Base-by-base conservation (phyloP, 2,113 vertebrate genomes). In the Sceloporus tristichus region DNA sequence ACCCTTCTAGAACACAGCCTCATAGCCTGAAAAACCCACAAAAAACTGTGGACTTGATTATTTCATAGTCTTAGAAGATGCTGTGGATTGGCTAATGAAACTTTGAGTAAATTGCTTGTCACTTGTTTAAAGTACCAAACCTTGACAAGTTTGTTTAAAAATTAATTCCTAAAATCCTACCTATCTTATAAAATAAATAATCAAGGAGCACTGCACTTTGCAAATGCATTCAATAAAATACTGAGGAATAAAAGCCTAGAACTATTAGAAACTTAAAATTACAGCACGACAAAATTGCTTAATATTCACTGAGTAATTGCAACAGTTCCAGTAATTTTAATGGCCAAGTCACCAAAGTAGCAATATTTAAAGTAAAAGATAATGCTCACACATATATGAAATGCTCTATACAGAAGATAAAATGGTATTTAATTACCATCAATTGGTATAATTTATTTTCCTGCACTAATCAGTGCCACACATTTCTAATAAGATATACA, bases 381-480 rank as follows among this genome's bases (percentile, higher is more conserved):
- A 83, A 85, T 74, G 54, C 78, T 86, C 62, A 90, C 90, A 94
- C 93, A 94, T 93, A 93, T 53, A 84, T 71, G 29, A 91, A 94
- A 91, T 88, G 4, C 42, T 91, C 42, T 89, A 83, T 89, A 87
- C 82, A 94, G 80, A 87, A 93, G 95, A 94, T 93, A 19, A 95
- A 96, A 80, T 90, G 92, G 81, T 54, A 91, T 92, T 95, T 94
- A 95, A 95, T 90, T 93, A 89, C 42, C 48, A 79, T 68, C 54
- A 91, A 89, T 93, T 94, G 78, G 79, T 93, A 7, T 85, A 93
- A 88, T 88, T 92, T 96, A 94, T 21, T 88, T 14, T 90, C 23
- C 86, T 88, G 53, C 71, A 77, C 76, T 93, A 93, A 94, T 89
- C 18, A 87, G 56, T 88, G 81, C 85, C 84, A 91, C 9, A 91